Evolutionary conservation across 2,888 invertebrate genomes (phyloP).

Genomic region (Agelastica alni): DNA sequence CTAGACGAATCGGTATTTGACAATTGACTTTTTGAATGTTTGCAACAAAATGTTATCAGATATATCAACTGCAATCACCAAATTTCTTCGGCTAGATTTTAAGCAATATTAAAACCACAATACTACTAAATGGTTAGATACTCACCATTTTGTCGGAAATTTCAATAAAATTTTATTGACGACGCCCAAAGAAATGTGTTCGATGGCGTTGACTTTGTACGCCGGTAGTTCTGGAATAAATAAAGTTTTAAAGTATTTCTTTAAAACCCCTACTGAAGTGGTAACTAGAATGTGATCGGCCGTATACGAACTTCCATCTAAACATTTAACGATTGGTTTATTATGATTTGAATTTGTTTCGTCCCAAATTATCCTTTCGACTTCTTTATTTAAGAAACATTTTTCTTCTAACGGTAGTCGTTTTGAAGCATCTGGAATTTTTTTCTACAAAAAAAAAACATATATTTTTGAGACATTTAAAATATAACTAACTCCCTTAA

Average conservation of each 20-base stretch:
- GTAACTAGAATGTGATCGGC: conserved; percentile 72
- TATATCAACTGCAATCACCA: too few relatives aligned
- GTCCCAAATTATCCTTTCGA: conserved; percentile 47
- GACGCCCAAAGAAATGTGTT: conserved; percentile 66
- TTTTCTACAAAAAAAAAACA: conserved; percentile 49
- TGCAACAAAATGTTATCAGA: too few relatives aligned
- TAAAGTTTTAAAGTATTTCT: conserved; percentile 59
- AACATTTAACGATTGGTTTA: conserved; percentile 57
- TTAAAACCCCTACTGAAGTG: conserved; percentile 71
- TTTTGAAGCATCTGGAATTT: conserved; percentile 44
- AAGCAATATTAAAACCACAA: neutral
- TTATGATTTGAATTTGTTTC: conserved; percentile 25
- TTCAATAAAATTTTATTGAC: conserved; percentile 70
- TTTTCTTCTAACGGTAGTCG: conserved; percentile 47
- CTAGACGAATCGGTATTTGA: too few relatives aligned
- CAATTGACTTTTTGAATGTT: too few relatives aligned
- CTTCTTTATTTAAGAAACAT: conserved; percentile 50
- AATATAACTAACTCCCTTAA: too few relatives aligned
- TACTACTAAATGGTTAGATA: too few relatives aligned
- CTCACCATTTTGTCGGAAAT: conserved; percentile 64
- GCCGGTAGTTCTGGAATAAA: conserved; percentile 64
- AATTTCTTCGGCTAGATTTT: too few relatives aligned
- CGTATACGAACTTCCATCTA: conserved; percentile 59
- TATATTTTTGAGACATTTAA: too few relatives aligned
- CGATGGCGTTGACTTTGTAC: conserved; percentile 61